Percentiles rank a stretch among this genome's conserved stretches.
Evolutionary conservation across 2,888 invertebrate genomes (phyloP).

Genomic region (Nycteola revayana): DNA sequence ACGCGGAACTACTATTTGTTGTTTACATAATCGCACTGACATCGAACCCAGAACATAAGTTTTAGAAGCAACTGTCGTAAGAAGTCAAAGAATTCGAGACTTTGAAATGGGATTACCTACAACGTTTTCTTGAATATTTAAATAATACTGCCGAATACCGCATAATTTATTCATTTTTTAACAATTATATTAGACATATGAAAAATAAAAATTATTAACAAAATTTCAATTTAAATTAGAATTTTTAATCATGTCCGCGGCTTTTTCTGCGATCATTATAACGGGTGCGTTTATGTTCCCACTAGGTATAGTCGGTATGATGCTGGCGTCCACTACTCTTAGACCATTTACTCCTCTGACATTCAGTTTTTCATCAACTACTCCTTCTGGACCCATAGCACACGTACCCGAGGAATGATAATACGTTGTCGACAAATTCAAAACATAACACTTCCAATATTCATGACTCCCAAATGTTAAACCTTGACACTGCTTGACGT

Average conservation of each 20-base stretch:
- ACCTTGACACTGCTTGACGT: constrained; percentile 30
- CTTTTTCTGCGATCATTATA: constrained; percentile 84
- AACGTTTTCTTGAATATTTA: too few relatives aligned
- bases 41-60: too few relatives aligned
- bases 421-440: constrained; percentile 78
- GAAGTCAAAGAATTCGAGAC: too few relatives aligned
- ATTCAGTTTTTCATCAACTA: constrained; percentile 43
- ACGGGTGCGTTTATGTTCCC: constrained; percentile 83
- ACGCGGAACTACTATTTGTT: too few relatives aligned
- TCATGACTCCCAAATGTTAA: constrained; percentile 28
- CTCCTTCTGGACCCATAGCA: constrained; percentile 46
- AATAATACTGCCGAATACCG: too few relatives aligned
- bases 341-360: constrained; percentile 80
- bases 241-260: constrained; percentile 81
- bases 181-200: too few relatives aligned
- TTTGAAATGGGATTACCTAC: too few relatives aligned
- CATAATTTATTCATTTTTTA: too few relatives aligned
- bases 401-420: constrained; percentile 65
- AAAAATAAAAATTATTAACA: too few relatives aligned
- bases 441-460: constrained; percentile 45
- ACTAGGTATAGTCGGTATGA: constrained; percentile 82
- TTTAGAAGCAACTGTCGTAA: too few relatives aligned
- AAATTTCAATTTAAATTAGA: too few relatives aligned
- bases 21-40: too few relatives aligned
- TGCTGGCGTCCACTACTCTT: constrained; percentile 83